Evolutionary conservation across 2,888 invertebrate species (phyloP), one percentile per base, ranked within the genome.

Genomic region (Anagyrus pseudococci): DNA sequence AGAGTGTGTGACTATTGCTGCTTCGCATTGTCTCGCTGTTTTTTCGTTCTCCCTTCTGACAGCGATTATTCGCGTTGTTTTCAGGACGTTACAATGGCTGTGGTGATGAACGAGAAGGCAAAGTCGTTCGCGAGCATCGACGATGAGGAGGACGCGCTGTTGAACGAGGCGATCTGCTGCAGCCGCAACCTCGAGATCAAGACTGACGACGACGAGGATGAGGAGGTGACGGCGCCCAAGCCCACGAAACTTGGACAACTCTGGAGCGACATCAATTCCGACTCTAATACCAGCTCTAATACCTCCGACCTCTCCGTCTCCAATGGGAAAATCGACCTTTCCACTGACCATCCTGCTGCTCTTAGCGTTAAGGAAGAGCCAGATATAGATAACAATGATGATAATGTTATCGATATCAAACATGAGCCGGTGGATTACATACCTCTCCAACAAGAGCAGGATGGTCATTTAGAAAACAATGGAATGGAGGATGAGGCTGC

Each of bases 91-190:
- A 44, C n/a, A 4, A 66, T 66, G 66, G 53, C 63, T 54, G 40
- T 54, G 23, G 46, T 44, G 0, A 19, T 20, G 13, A 49, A 57
- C 10, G 58, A 67, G 50, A 60, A 63, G 1, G 20, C 41, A 23
- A 62, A 59, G 13, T 10, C 58, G 19, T 59, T 41, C 29, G 4
- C 54, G 10, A 29, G 10, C 33, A 26, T 59, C 37, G 66, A 69
- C 46, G 64, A 69, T 29, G 70, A 68, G 48, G 67, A 68, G 40
- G 67, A 70, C 60, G 67, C 66, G 2, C 56, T 70, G 1, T 37
- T 68, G 19, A 66, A 70, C 48, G 69, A 70, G 41, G 65, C 66
- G 7, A 66, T 69, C 20, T 56, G 47, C 29, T 66, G 48, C 29
- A 61, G 66, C 29, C 60, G 56, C 52, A 64, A 67, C 49, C 33